Percentiles rank a stretch among this genome's conserved stretches.
Conservation (phyloP, 2,888 invertebrate genomes). For the Tillus elongatus region DNA sequence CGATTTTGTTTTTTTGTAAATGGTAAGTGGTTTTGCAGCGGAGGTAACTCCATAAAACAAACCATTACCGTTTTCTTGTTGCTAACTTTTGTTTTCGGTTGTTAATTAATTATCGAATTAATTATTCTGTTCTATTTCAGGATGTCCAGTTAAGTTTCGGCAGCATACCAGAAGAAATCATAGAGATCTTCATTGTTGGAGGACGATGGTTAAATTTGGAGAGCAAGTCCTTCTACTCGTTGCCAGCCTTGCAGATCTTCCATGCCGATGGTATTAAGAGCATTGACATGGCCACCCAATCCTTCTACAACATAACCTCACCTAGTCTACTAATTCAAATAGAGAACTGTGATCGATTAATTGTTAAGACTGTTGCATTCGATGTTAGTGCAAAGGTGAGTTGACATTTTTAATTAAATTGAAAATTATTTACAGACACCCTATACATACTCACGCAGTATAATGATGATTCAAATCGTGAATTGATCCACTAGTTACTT, state of each 20-base stretch:
- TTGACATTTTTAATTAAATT: conserved; percentile 4
- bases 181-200: conserved; percentile 50
- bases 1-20: too few species aligned
- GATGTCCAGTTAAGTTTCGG: conserved; percentile 43
- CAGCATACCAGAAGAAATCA: conserved; percentile 50
- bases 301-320: conserved; percentile 53
- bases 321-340: conserved; percentile 53
- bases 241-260: conserved; percentile 48
- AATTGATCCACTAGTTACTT: too few species aligned
- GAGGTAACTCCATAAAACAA: too few species aligned
- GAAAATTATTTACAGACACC: too few species aligned
- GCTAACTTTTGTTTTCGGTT: too few species aligned
- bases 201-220: conserved; percentile 49
- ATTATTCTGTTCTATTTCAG: conserved; percentile 44
- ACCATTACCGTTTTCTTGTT: too few species aligned
- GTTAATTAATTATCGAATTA: too few species aligned
- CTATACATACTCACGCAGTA: too few species aligned
- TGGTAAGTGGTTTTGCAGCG: too few species aligned
- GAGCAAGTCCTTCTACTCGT: conserved; percentile 48
- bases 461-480: too few species aligned
- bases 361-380: conserved; percentile 56
- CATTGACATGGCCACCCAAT: conserved; percentile 49
- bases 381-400: conserved; percentile 49
- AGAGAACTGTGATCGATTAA: conserved; percentile 49
- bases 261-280: conserved; percentile 46